Evolutionary conservation across 2,113 vertebrate genomes (phyloP).

Genomic region (Seriola rivoliana): DNA sequence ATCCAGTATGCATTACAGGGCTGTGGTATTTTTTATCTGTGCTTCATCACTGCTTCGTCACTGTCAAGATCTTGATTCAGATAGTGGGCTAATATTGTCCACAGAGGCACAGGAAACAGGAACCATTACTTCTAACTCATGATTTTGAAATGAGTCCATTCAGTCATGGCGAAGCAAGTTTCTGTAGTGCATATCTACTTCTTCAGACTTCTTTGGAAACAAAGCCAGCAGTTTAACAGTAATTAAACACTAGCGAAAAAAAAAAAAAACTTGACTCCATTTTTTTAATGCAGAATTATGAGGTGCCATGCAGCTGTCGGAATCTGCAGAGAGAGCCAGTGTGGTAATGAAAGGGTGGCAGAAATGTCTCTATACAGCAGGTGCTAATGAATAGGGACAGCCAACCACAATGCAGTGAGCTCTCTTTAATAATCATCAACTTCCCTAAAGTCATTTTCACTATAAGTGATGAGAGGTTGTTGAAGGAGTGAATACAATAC

Average conservation of each 20-base stretch:
- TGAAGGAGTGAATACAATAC: background rate
- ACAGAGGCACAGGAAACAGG: background rate
- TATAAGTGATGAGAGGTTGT: slow-evolving; percentile 46
- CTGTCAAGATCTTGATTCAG: background rate
- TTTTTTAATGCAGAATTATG: background rate
- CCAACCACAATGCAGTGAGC: slow-evolving; percentile 23
- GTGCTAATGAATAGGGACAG: slow-evolving; percentile 66
- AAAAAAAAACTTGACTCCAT: background rate
- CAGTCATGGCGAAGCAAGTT: background rate
- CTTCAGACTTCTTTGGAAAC: background rate
- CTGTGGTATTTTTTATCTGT: too few relatives aligned
- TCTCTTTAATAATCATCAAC: slow-evolving; percentile 57
- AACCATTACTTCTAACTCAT: background rate
- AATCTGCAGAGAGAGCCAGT: slow-evolving; percentile 46
- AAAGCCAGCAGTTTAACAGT: background rate
- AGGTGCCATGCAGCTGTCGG: slow-evolving; percentile 16
- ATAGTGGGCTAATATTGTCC: background rate
- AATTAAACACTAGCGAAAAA: background rate
- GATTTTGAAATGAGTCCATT: background rate
- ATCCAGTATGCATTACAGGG: too few relatives aligned
- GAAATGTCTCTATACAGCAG: slow-evolving; percentile 45
- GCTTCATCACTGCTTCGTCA: background rate
- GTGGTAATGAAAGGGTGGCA: slow-evolving; percentile 65
- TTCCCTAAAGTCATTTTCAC: slow-evolving; percentile 51
- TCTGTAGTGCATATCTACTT: background rate